These are phyloP conservation scores for Mystacides longicornis DNA, from an alignment of 2,888 invertebrate species.

Conservation along the genomic window DNA sequence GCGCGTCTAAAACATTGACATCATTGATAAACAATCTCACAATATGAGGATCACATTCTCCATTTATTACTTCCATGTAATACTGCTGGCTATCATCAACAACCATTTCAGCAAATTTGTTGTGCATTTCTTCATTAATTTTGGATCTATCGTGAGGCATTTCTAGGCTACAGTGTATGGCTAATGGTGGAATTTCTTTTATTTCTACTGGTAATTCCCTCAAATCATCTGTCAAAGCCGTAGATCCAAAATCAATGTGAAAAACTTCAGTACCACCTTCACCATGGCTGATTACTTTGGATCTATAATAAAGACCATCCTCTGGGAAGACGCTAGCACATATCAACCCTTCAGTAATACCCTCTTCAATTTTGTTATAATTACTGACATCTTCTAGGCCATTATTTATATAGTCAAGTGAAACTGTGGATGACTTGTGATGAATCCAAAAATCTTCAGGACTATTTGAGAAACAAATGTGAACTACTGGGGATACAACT, in stretches of 20 bases:
- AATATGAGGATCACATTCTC: slow-evolving; percentile 48
- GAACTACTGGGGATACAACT: slow-evolving; percentile 28
- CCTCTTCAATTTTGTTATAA: slow-evolving; percentile 38
- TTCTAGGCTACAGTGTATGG: slow-evolving; percentile 55
- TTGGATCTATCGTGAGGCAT: slow-evolving; percentile 39
- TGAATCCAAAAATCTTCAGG: slow-evolving; percentile 70
- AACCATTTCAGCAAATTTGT: slow-evolving; percentile 43
- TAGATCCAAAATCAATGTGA: slow-evolving; percentile 66
- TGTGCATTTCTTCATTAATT: slow-evolving; percentile 41
- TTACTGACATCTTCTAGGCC: slow-evolving; percentile 46
- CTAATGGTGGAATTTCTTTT: slow-evolving; percentile 49
- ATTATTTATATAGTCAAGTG: slow-evolving; percentile 55
- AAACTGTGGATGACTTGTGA: slow-evolving; percentile 47
- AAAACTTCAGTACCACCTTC: slow-evolving; percentile 51
- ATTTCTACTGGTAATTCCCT: slow-evolving; percentile 55
- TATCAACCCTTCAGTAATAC: slow-evolving; percentile 51
- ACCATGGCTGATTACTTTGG: slow-evolving; percentile 52
- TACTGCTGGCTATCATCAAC: slow-evolving; percentile 51
- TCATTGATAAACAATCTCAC: slow-evolving; percentile 54
- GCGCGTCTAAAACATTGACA: slow-evolving; percentile 42
- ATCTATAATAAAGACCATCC: slow-evolving; percentile 62
- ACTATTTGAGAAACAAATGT: slow-evolving; percentile 59
- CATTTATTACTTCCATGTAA: slow-evolving; percentile 54
- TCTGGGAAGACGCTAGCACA: slow-evolving; percentile 61
- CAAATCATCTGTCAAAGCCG: slow-evolving; percentile 52